Percentiles rank a stretch among this genome's conserved stretches.
Evolutionary conservation across 2,888 invertebrate species (phyloP).

Genomic region (Drosophila differens): DNA sequence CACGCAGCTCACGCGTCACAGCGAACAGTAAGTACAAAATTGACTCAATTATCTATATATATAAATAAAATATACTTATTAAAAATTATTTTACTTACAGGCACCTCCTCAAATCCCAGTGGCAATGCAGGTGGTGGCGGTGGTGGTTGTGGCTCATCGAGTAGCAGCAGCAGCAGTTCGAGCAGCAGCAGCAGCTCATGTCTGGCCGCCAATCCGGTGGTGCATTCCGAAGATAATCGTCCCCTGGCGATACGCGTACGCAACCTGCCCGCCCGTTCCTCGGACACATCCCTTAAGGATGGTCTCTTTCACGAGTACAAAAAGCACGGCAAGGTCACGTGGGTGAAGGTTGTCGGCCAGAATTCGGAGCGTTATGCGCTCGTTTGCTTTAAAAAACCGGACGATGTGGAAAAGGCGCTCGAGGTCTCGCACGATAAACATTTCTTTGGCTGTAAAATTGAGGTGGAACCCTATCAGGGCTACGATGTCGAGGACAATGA

Average conservation of each 20-base stretch:
- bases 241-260: conserved; percentile 96
- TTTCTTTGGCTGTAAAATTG: conserved; percentile 99
- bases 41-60: background rate
- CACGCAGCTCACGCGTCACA: conserved; percentile 83
- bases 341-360: conserved; percentile 96
- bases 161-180: conserved; percentile 72
- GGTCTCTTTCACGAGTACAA: conserved; percentile 99
- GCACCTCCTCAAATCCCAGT: conserved; percentile 82
- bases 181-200: conserved; percentile 79
- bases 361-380: conserved; percentile 96
- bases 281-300: conserved; percentile 97
- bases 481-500: conserved; percentile 93
- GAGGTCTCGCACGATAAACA: conserved; percentile 98
- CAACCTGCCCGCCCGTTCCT: conserved; percentile 94
- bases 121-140: conserved; percentile 70
- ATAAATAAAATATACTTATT: background rate
- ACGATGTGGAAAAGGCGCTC: conserved; percentile 97
- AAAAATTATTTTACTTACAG: conserved; percentile 31
- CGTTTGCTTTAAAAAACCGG: conserved; percentile 98
- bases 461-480: conserved; percentile 97
- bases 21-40: conserved; percentile 82
- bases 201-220: conserved; percentile 83
- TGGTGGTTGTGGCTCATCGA: conserved; percentile 73
- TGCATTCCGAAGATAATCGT: conserved; percentile 87
- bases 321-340: conserved; percentile 98